These are phyloP conservation scores for Chloebia gouldiae DNA, from an alignment of 2,113 vertebrate genomes.

Conservation along the genomic window DNA sequence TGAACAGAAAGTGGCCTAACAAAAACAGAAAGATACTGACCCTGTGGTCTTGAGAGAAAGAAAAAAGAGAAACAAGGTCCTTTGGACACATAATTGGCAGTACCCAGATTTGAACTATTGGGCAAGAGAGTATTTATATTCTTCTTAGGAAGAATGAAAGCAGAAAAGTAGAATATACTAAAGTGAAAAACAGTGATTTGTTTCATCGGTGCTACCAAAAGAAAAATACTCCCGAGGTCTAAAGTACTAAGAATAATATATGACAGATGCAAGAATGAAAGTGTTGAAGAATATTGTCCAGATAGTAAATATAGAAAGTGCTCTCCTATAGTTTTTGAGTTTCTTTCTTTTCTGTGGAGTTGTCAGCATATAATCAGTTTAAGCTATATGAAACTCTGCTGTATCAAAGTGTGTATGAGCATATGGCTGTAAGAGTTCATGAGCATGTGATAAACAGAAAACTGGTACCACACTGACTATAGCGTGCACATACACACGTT, in stretches of 20 bases:
- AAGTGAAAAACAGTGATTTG: not conserved
- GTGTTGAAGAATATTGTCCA: not conserved
- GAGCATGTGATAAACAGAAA: not conserved
- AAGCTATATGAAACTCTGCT: not conserved
- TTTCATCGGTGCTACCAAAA: not conserved
- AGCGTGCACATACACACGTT: not conserved
- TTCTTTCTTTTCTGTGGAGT: not conserved
- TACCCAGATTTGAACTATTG: not conserved
- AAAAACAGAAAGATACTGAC: not conserved
- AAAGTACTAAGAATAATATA: not conserved
- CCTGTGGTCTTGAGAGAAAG: not conserved
- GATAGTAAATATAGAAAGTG: not conserved
- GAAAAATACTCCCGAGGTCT: not conserved
- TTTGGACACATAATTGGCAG: not conserved
- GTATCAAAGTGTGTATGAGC: not conserved
- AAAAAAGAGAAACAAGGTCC: not conserved
- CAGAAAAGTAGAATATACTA: not conserved
- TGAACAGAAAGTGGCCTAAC: not conserved
- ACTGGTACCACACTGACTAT: not conserved
- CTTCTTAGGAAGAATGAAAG: not conserved
- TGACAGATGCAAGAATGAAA: not conserved
- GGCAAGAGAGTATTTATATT: not conserved
- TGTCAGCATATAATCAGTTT: not conserved
- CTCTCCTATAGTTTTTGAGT: not conserved
- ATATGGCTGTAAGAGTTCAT: not conserved